These are phyloP conservation scores for Rhynchonycteris naso DNA, from an alignment of 2,797 vertebrate genomes.

Conservation along the genomic window DNA sequence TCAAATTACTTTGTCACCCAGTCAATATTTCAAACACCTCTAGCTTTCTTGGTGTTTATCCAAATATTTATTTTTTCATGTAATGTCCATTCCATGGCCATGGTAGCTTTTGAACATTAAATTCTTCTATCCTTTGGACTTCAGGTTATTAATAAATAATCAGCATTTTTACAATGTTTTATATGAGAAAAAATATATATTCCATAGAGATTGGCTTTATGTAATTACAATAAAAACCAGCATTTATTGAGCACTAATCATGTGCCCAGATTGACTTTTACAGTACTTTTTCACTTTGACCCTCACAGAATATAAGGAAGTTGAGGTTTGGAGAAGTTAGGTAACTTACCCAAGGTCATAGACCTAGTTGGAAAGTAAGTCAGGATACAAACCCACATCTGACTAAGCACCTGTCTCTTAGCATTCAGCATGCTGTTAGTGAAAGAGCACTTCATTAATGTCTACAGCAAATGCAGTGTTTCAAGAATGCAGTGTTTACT, in stretches of 20 bases:
- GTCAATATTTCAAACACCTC: slow-evolving; percentile 46
- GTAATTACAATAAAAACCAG: not conserved
- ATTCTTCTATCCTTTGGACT: slow-evolving; percentile 69
- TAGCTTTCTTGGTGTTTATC: slow-evolving; percentile 41
- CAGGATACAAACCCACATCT: slow-evolving; percentile 5
- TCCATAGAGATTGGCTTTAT: not conserved
- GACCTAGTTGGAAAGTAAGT: slow-evolving; percentile 17
- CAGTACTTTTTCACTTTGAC: not conserved
- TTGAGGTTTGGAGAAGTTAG: not conserved
- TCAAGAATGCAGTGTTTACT: not conserved
- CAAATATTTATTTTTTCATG: slow-evolving; percentile 62
- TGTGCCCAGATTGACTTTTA: not conserved
- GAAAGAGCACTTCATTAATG: not conserved
- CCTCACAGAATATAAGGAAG: slow-evolving; percentile 13
- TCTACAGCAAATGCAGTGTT: not conserved
- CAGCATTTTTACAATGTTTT: slow-evolving; percentile 9
- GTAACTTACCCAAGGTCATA: slow-evolving; percentile 16
- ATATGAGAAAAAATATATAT: slow-evolving; percentile 3
- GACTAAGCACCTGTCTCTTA: not conserved
- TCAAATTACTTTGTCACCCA: slow-evolving; percentile 34
- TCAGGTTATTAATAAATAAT: slow-evolving; percentile 11
- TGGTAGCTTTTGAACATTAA: slow-evolving; percentile 62
- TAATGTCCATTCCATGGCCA: not conserved
- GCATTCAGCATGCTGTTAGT: not conserved
- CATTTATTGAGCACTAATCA: not conserved